Percentiles rank a stretch among this genome's conserved stretches.
Conservation (phyloP, 2,797 vertebrate species). For the Liasis olivaceus region DNA sequence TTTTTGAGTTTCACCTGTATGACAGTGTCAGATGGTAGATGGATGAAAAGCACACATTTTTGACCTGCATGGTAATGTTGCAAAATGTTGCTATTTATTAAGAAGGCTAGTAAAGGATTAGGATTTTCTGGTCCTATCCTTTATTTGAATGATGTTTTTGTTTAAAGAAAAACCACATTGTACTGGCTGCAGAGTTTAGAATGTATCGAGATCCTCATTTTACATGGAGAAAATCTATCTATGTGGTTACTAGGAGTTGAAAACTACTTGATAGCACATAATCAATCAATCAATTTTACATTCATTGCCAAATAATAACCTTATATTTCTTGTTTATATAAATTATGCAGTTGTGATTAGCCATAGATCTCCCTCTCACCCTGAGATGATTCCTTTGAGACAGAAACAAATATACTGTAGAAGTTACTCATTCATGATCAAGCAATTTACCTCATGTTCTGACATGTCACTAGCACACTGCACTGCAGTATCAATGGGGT, state of each 20-base stretch:
- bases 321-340: neutral
- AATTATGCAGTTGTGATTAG: neutral
- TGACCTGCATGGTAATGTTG: too few relatives aligned
- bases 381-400: neutral
- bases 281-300: neutral
- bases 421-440: neutral
- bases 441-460: slow-evolving; percentile 80
- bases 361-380: neutral
- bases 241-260: neutral
- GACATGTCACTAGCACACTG: slow-evolving; percentile 84
- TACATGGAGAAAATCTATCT: neutral
- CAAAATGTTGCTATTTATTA: neutral
- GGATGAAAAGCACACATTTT: neutral
- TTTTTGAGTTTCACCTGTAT: too few relatives aligned
- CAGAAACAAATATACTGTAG: neutral
- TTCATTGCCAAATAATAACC: neutral
- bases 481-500: slow-evolving; percentile 74
- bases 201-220: neutral
- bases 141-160: neutral
- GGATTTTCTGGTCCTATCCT: neutral
- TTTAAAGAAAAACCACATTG: neutral
- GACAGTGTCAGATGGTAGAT: neutral
- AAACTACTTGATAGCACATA: neutral
- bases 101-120: neutral
- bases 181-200: neutral